phyloP scores from a whole-genome alignment of 2,888 invertebrate species.

The Apamea monoglypha region DNA sequence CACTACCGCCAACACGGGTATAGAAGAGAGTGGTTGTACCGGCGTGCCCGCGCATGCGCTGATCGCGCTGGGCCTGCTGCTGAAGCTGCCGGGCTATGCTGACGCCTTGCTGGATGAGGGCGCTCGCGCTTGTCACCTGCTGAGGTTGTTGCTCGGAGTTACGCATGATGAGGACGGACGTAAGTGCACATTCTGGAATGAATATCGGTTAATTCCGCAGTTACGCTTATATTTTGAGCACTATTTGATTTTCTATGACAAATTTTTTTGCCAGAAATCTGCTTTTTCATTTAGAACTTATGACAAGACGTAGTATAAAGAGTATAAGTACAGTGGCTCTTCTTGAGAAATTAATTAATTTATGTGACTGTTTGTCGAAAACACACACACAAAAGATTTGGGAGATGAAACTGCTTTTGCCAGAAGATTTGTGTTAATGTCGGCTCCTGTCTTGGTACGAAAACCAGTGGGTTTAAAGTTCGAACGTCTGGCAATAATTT shows the following conservation, averaged over 20 bases:
- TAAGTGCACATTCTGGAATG: constrained; percentile 76
- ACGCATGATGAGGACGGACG: constrained; percentile 98
- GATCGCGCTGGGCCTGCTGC: constrained; percentile 96
- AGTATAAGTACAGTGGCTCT: not conserved
- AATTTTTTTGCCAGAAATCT: not conserved
- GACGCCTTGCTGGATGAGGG: constrained; percentile 96
- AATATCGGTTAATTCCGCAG: not conserved
- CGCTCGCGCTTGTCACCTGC: constrained; percentile 95
- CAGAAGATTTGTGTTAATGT: not conserved
- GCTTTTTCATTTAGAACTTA: not conserved
- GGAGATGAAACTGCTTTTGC: not conserved
- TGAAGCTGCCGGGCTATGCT: constrained; percentile 97
- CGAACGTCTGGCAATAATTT: not conserved
- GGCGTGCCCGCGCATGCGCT: constrained; percentile 96
- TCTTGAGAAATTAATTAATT: not conserved
- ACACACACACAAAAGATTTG: not conserved
- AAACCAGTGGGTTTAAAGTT: not conserved
- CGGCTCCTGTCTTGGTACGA: too few relatives aligned
- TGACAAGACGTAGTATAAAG: not conserved
- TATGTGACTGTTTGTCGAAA: not conserved
- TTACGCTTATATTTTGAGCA: not conserved
- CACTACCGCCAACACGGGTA: constrained; percentile 82
- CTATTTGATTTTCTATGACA: not conserved
- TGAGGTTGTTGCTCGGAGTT: constrained; percentile 96
- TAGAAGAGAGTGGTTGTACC: constrained; percentile 83